phyloP scores from a whole-genome alignment of 2,113 vertebrate genomes.

The Stomatorhinus ivindoensis region DNA sequence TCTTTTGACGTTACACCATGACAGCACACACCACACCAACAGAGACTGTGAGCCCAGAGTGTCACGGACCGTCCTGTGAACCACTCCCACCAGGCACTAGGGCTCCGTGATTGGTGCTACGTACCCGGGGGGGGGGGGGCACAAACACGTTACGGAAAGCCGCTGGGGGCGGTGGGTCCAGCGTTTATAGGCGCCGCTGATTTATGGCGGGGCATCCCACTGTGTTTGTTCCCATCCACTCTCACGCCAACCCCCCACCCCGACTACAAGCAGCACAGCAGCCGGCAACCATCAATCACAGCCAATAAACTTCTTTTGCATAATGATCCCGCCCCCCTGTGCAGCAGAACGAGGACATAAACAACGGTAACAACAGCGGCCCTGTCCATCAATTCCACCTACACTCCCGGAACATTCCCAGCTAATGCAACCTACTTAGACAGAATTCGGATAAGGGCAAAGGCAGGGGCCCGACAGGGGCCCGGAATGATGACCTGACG shows the following conservation, averaged over 20 bases:
- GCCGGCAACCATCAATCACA: constrained; percentile 26
- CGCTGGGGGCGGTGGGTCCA: constrained; percentile 9
- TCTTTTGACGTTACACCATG: background rate
- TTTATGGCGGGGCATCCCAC: constrained; percentile 20
- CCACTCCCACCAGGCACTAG: background rate
- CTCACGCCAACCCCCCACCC: background rate
- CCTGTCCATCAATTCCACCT: background rate
- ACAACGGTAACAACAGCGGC: background rate
- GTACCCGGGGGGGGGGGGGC: constrained; percentile 24
- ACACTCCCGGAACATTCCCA: background rate
- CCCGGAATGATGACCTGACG: background rate
- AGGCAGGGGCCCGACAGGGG: background rate
- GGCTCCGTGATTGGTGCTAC: background rate
- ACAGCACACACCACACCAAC: background rate
- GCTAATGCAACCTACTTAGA: background rate
- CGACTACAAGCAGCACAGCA: constrained; percentile 18
- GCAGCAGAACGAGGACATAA: background rate
- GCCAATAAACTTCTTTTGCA: constrained; percentile 14
- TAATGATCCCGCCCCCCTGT: constrained; percentile 13
- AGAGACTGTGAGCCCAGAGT: background rate
- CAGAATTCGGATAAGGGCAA: background rate
- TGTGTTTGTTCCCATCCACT: constrained; percentile 18
- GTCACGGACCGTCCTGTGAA: background rate
- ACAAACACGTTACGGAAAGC: constrained; percentile 18
- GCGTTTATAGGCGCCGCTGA: constrained; percentile 19